Evolutionary conservation across 2,797 vertebrate species (phyloP).

Genomic region (Gallinago solitaria): DNA sequence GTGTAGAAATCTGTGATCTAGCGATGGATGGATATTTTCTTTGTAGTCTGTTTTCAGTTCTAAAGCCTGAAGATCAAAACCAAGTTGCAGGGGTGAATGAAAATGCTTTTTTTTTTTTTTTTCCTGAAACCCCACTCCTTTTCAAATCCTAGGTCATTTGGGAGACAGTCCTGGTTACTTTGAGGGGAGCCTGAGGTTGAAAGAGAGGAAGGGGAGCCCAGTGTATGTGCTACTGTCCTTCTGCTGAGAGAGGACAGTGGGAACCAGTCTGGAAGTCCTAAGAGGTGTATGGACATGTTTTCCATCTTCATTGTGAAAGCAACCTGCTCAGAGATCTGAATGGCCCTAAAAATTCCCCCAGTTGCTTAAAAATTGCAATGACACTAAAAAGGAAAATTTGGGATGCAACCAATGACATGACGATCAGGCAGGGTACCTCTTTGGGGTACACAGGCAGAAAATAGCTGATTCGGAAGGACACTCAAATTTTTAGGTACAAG

Average conservation of each 20-base stretch:
- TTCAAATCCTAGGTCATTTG: neutral
- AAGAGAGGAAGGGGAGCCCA: neutral
- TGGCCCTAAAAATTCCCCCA: too few species aligned
- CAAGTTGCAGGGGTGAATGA: neutral
- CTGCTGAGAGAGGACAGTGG: neutral
- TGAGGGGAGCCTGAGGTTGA: neutral
- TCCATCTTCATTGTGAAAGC: neutral
- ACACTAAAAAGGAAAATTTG: neutral
- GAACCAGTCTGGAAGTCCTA: neutral
- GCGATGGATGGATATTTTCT: neutral
- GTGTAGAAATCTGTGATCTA: neutral
- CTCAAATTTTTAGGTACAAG: neutral
- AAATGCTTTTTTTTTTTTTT: neutral
- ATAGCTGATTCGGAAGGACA: neutral
- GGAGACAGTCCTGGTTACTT: neutral
- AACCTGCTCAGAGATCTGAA: neutral
- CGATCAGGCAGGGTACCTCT: accelerated
- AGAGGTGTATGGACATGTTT: neutral
- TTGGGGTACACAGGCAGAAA: neutral
- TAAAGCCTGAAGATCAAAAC: slow-evolving; percentile 1
- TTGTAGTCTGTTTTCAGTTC: neutral
- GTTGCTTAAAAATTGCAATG: neutral
- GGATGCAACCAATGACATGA: neutral
- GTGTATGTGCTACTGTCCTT: neutral
- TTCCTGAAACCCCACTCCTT: accelerated